These are phyloP conservation scores for Teleogryllus oceanicus DNA, from an alignment of 2,888 invertebrate species.

Conservation along the genomic window DNA sequence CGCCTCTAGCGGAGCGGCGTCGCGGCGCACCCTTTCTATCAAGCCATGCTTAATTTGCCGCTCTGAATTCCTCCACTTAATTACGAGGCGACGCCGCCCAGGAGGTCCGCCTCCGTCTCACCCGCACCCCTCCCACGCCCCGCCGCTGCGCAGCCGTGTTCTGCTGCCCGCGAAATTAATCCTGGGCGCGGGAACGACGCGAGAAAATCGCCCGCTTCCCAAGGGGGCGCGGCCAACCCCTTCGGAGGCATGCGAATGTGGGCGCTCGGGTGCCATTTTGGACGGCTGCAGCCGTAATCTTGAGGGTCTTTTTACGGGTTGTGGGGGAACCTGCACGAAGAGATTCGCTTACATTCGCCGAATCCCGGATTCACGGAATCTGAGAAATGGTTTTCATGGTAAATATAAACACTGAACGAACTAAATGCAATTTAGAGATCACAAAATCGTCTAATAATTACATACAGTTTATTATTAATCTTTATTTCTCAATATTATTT, in stretches of 20 bases:
- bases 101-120: not conserved
- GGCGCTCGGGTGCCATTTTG: too few species aligned
- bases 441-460: too few species aligned
- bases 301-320: too few species aligned
- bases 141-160: slow-evolving; percentile 29
- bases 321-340: too few species aligned
- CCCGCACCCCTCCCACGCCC: not conserved
- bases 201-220: slow-evolving; percentile 19
- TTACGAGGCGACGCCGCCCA: slow-evolving; percentile 29
- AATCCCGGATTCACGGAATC: too few species aligned
- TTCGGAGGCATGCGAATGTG: not conserved
- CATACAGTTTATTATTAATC: too few species aligned
- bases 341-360: too few species aligned
- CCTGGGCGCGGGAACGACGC: slow-evolving; percentile 23
- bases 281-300: too few species aligned
- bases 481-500: too few species aligned
- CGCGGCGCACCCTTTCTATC: slow-evolving; percentile 29
- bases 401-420: too few species aligned
- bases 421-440: too few species aligned
- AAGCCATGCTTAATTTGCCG: slow-evolving; percentile 37
- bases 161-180: slow-evolving; percentile 36
- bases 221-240: not conserved
- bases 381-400: too few species aligned
- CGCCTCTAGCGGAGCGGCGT: not conserved
- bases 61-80: slow-evolving; percentile 36